Evolutionary conservation across 2,113 vertebrate genomes (phyloP).

Genomic region (Penelope pileata): DNA sequence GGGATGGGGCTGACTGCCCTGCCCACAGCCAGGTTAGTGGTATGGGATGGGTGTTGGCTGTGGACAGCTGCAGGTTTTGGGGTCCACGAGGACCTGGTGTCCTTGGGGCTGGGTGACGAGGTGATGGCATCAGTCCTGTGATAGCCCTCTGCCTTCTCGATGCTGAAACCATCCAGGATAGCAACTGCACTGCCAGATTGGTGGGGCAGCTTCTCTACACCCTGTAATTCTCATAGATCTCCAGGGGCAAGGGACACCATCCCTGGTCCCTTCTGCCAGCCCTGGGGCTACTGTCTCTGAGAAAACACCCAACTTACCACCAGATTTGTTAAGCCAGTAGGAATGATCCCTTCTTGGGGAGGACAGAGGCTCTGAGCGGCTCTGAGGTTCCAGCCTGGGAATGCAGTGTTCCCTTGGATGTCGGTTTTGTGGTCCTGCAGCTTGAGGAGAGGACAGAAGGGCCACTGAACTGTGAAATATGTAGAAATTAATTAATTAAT

Average conservation of each 20-base stretch:
- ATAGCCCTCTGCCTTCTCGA: background rate
- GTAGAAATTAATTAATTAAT: background rate
- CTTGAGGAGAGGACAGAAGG: background rate
- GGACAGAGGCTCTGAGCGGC: background rate
- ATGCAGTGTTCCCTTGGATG: background rate
- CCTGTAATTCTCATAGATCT: background rate
- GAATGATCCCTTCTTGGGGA: background rate
- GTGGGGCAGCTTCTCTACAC: background rate
- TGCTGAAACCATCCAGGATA: background rate
- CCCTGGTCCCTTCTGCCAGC: background rate
- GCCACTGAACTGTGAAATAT: background rate
- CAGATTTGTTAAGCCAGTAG: background rate
- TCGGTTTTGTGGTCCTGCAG: background rate
- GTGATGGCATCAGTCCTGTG: fast-evolving
- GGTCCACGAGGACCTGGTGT: background rate
- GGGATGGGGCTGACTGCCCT: background rate
- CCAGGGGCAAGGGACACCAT: background rate
- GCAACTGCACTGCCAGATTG: background rate
- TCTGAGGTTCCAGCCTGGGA: background rate
- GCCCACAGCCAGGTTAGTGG: background rate
- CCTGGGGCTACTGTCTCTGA: background rate
- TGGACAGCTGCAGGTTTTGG: background rate
- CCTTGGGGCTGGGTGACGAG: background rate
- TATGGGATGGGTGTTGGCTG: background rate
- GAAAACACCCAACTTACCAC: background rate